Conservation (phyloP, 2,888 invertebrate species). For the Archaeoteleia sp. region DNA sequence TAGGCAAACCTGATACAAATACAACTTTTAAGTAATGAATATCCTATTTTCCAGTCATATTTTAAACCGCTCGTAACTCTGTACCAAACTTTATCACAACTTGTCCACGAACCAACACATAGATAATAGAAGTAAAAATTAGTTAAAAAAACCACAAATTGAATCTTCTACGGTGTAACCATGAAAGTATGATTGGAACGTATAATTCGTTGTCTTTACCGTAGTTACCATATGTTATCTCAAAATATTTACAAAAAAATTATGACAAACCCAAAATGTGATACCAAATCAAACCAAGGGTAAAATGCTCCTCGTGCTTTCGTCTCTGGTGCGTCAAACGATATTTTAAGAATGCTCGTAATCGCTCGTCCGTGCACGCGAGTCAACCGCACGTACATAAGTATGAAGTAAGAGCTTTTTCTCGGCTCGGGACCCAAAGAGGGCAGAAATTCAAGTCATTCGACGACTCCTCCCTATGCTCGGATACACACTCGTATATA, state of each 20-base stretch:
- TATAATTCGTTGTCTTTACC: too few species aligned
- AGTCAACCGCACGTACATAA: conserved; percentile 54
- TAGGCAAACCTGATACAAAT: too few species aligned
- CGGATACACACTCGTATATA: conserved; percentile 9
- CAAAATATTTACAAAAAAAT: conserved; percentile 10
- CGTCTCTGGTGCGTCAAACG: conserved; percentile 9
- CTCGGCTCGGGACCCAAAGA: conserved; percentile 12
- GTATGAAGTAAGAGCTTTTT: conserved; percentile 41
- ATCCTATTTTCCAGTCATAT: too few species aligned
- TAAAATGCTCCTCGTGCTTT: conserved; percentile 34
- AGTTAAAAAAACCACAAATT: too few species aligned
- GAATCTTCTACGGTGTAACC: too few species aligned
- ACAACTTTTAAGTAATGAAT: too few species aligned
- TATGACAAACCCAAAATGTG: neutral
- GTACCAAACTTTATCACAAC: too few species aligned
- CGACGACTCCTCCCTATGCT: conserved; percentile 8
- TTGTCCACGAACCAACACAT: too few species aligned
- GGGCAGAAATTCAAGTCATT: conserved; percentile 20
- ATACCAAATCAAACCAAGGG: conserved; percentile 1
- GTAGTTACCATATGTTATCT: too few species aligned
- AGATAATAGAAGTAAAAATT: too few species aligned
- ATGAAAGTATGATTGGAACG: too few species aligned
- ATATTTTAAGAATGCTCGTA: conserved; percentile 51
- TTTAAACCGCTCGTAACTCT: too few species aligned
- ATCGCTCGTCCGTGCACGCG: conserved; percentile 47